Percentiles rank a stretch among this genome's conserved stretches.
Conservation (phyloP, 2,797 vertebrate genomes). For the Liasis olivaceus region DNA sequence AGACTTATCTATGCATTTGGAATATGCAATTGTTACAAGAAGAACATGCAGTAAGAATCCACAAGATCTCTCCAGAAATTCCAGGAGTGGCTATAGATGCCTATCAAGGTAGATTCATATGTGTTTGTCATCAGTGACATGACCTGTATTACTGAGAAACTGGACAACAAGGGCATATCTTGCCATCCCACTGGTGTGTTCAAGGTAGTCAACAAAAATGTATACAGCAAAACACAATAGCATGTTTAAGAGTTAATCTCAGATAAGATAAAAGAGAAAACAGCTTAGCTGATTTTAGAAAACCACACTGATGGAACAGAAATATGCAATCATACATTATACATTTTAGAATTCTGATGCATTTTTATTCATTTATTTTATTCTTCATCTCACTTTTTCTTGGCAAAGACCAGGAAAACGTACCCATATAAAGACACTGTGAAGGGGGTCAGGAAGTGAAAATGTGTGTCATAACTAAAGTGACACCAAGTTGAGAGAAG, state of each 20-base stretch:
- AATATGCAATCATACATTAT: background rate
- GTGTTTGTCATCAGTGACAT: background rate
- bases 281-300: background rate
- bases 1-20: background rate
- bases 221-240: background rate
- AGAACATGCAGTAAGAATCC: background rate
- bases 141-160: background rate
- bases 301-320: background rate
- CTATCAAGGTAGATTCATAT: background rate
- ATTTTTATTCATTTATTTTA: background rate
- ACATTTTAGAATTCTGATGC: background rate
- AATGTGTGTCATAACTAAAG: background rate
- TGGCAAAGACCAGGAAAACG: background rate
- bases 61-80: background rate
- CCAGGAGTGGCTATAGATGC: background rate
- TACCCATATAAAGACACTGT: background rate
- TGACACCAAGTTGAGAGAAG: background rate
- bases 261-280: background rate
- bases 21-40: background rate
- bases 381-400: slow-evolving; percentile 1
- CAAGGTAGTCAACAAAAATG: background rate
- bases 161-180: background rate
- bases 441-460: background rate
- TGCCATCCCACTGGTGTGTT: background rate
- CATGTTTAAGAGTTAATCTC: background rate